Conservation (phyloP, 2,113 vertebrate species). For the Erythrocercus mccallii region DNA sequence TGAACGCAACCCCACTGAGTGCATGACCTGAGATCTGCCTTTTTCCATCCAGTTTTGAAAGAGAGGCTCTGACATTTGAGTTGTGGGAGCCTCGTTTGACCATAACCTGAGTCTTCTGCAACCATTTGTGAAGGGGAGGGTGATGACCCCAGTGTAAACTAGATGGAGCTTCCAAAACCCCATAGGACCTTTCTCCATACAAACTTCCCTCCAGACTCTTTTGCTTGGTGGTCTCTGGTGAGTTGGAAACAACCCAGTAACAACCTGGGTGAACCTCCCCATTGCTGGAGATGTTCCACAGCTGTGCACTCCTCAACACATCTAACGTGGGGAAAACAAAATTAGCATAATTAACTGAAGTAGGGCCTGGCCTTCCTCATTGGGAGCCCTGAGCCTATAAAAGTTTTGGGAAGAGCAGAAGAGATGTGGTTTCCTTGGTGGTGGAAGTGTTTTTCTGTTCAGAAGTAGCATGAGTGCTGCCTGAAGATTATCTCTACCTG, state of each 20-base stretch:
- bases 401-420: not conserved
- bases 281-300: not conserved
- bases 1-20: not conserved
- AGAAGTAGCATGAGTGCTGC: accelerated
- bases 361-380: not conserved
- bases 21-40: not conserved
- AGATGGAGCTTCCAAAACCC: not conserved
- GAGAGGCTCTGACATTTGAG: not conserved
- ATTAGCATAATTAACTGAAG: constrained; percentile 36
- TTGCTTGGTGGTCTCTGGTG: not conserved
- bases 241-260: not conserved
- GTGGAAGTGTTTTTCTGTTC: not conserved
- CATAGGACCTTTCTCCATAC: not conserved
- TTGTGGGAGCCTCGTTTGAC: not conserved
- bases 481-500: accelerated
- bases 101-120: not conserved
- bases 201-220: not conserved
- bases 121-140: not conserved
- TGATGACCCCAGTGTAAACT: not conserved
- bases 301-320: not conserved
- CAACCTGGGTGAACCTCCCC: not conserved
- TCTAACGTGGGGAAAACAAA: constrained; percentile 1
- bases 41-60: not conserved
- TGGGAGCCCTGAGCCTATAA: not conserved
- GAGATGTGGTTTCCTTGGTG: not conserved